Evolutionary conservation across 1,140 invertebrate species (phyloP).

Genomic region (Philotrypesis tridentata): DNA sequence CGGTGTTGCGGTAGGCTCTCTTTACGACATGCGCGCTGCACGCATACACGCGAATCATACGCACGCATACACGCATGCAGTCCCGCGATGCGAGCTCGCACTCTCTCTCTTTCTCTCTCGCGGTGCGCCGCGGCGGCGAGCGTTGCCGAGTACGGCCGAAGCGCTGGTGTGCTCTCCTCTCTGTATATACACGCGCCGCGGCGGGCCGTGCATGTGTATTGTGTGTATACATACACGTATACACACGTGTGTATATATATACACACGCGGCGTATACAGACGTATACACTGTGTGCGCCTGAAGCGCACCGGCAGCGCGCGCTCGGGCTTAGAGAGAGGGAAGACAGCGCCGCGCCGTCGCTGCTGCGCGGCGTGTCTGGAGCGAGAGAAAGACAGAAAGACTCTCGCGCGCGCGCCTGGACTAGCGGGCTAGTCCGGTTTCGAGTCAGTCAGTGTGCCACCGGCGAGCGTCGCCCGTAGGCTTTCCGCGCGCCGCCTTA

Average conservation of each 20-base stretch:
- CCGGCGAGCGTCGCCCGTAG: constrained; percentile 64
- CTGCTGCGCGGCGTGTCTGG: neutral
- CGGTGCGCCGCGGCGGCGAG: too few relatives aligned
- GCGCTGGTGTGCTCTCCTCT: constrained; percentile 50
- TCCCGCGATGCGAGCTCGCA: constrained; percentile 13
- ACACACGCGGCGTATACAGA: too few relatives aligned
- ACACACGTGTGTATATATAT: neutral
- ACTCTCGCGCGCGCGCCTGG: constrained; percentile 63
- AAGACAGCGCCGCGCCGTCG: constrained; percentile 16
- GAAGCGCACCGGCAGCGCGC: constrained; percentile 39
- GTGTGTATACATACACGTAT: neutral
- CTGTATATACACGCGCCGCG: too few relatives aligned
- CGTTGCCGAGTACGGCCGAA: constrained; percentile 48
- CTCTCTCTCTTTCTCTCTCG: too few relatives aligned
- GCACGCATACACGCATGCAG: neutral
- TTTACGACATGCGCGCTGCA: constrained; percentile 3
- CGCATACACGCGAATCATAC: too few relatives aligned
- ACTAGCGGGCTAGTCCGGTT: constrained; percentile 71
- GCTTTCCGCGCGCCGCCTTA: constrained; percentile 51
- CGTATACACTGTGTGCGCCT: too few relatives aligned
- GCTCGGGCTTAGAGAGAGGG: constrained; percentile 16
- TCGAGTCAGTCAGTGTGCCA: constrained; percentile 74
- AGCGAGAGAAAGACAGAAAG: constrained; percentile 56
- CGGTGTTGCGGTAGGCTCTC: constrained; percentile 42
- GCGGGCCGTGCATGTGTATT: constrained; percentile 52